Evolutionary conservation across 2,888 invertebrate genomes (phyloP).

Genomic region (Imbricaverruca yamaguchii): DNA sequence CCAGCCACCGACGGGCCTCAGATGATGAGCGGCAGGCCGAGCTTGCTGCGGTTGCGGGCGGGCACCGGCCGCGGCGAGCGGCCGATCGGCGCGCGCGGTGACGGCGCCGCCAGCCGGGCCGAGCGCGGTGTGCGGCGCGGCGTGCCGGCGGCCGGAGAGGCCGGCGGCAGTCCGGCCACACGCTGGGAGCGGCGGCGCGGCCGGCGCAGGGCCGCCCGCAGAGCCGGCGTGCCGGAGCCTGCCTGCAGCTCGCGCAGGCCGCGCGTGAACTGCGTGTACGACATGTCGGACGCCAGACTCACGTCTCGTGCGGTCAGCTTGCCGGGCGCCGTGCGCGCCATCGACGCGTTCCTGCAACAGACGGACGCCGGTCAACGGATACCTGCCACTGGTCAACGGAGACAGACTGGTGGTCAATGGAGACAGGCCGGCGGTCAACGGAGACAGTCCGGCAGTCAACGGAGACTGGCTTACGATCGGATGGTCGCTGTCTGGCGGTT

Average conservation of each 20-base stretch:
- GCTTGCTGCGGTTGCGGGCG: not conserved
- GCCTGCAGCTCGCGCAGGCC: not conserved
- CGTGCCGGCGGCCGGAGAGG: not conserved
- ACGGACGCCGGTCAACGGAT: too few relatives aligned
- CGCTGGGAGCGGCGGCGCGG: slow-evolving; percentile 14
- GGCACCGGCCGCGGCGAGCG: not conserved
- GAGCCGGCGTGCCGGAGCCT: not conserved
- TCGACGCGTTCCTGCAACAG: not conserved
- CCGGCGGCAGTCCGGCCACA: not conserved
- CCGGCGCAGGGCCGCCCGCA: not conserved
- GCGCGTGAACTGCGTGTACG: slow-evolving; percentile 11
- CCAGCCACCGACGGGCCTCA: not conserved
- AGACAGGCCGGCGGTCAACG: too few relatives aligned
- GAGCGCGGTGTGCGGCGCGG: not conserved
- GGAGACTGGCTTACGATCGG: too few relatives aligned
- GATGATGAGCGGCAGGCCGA: not conserved
- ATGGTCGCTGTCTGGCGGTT: too few relatives aligned
- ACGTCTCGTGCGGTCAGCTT: not conserved
- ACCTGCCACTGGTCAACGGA: too few relatives aligned
- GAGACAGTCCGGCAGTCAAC: too few relatives aligned
- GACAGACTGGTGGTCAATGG: too few relatives aligned
- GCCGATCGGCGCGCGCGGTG: not conserved
- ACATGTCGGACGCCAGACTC: not conserved
- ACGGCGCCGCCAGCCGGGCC: not conserved
- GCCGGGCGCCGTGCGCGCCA: slow-evolving; percentile 13